Evolutionary conservation across 2,113 vertebrate species (phyloP), one percentile per base, ranked within the genome.

Genomic region (Notechis scutatus): DNA sequence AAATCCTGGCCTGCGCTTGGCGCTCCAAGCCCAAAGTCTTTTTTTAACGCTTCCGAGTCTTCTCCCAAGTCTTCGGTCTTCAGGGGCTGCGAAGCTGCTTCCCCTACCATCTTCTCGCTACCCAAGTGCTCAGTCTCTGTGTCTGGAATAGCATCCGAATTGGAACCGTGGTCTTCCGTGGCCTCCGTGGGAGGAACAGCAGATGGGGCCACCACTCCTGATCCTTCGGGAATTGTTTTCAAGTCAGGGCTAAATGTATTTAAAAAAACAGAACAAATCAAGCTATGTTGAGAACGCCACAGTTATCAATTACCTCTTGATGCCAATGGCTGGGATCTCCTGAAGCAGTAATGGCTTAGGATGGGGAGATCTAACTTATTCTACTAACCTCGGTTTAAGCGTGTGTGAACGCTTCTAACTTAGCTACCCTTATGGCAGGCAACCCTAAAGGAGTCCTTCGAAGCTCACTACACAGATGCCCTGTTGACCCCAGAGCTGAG

Each of bases 251-350:
- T 98, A 96, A 96, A 98, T 94, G 95, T 86, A 94, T 97, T 97
- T 94, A 94, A 97, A 97, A 97, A 96, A 96, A 96, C 85, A 97
- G 93, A 97, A 97, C 95, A 96, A 95, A 97, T 98, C 97, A 98
- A 97, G 97, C 94, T 94, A 92, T 85, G 95, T 92, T 95, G 96
- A 96, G 95, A 96, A 97, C 95, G 94, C 96, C 55, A 94, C 94
- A 96, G 95, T 94, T 93, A 96, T 69, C 96, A 96, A 95, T 90
- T 95, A 96, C 47, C 39, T 95, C 94, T 3, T 45, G 94, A 94
- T 1, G 95, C 92, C 94, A 89, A 93, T 0, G 57, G 94, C 24
- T 91, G 94, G 95, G 91, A 52, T 34, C 95, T 96, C 94, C 96
- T 91, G 94, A 91, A 29, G 95, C 89, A n/a, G 24, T 86, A 94